Percentiles rank a stretch among this genome's conserved stretches.
Evolutionary conservation across 2,888 invertebrate genomes (phyloP).

Genomic region (Rhodophaea formosa): DNA sequence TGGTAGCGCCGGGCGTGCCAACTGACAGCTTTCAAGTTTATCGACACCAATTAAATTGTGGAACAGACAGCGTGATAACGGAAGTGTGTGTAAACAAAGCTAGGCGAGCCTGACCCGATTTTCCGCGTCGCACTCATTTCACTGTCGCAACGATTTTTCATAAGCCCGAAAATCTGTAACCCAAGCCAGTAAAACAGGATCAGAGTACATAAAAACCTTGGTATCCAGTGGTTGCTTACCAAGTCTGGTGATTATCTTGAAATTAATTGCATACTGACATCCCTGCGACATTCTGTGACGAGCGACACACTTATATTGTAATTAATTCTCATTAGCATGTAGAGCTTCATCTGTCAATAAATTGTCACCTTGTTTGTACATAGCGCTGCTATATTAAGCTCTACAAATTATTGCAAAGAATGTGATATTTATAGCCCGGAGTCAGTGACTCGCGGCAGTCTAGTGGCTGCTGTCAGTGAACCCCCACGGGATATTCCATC

Average conservation of each 20-base stretch:
- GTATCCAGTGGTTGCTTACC: not conserved
- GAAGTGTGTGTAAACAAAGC: constrained; percentile 43
- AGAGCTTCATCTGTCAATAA: constrained; percentile 57
- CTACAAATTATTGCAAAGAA: constrained; percentile 53
- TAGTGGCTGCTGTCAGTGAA: constrained; percentile 41
- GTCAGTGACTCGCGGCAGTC: constrained; percentile 55
- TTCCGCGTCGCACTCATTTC: constrained; percentile 20
- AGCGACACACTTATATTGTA: constrained; percentile 56
- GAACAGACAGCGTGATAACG: constrained; percentile 52
- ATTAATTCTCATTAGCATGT: constrained; percentile 65
- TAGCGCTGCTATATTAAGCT: constrained; percentile 55
- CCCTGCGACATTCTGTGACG: constrained; percentile 28
- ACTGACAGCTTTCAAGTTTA: constrained; percentile 59
- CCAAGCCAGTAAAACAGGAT: not conserved
- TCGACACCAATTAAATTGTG: constrained; percentile 57
- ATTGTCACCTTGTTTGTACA: constrained; percentile 67
- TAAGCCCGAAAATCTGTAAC: not conserved
- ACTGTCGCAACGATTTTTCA: not conserved
- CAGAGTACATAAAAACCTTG: not conserved
- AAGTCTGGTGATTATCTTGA: not conserved
- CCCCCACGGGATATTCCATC: constrained; percentile 46
- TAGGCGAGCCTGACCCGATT: constrained; percentile 31
- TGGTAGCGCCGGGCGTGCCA: constrained; percentile 24
- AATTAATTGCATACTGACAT: constrained; percentile 25
- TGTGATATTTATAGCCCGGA: constrained; percentile 50